These are phyloP conservation scores for Acrocephalus arundinaceus DNA, from an alignment of 2,113 vertebrate genomes.

Conservation along the genomic window DNA sequence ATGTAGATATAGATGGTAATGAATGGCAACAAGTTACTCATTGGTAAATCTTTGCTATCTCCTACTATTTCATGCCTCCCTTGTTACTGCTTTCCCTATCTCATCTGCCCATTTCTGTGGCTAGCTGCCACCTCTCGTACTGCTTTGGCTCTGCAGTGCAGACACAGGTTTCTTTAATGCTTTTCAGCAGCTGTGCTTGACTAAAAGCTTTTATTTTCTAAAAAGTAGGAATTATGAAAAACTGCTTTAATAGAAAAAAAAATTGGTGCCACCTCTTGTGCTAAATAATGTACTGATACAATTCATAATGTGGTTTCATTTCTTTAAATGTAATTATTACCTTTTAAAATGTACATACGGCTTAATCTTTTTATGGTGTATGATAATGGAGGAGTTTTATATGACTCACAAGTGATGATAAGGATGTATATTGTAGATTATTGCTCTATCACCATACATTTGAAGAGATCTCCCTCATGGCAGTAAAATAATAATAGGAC, in stretches of 20 bases:
- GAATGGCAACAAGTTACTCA: not conserved
- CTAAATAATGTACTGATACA: conserved; percentile 18
- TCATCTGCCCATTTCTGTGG: conserved; percentile 13
- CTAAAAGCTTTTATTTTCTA: conserved; percentile 49
- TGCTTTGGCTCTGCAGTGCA: not conserved
- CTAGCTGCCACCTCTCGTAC: conserved; percentile 18
- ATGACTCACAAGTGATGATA: conserved; percentile 27
- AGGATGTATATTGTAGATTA: conserved; percentile 19
- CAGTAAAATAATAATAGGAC: conserved; percentile 1
- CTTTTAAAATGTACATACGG: not conserved
- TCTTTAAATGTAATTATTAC: conserved; percentile 38
- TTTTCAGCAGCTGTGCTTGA: conserved; percentile 39
- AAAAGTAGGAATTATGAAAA: conserved; percentile 8
- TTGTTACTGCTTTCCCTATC: conserved; percentile 8
- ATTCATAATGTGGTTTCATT: conserved; percentile 13
- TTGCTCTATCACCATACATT: conserved; percentile 5
- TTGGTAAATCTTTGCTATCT: conserved; percentile 12
- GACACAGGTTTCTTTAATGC: conserved; percentile 15
- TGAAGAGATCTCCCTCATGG: conserved; percentile 2
- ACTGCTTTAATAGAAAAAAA: conserved; percentile 32
- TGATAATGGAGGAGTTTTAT: conserved; percentile 30
- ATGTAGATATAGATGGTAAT: not conserved
- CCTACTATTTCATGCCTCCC: not conserved
- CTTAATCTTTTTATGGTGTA: conserved; percentile 19
- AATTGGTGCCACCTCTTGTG: not conserved